Percentiles rank a stretch among this genome's conserved stretches.
Conservation (phyloP, 2,888 invertebrate genomes). For the Patella ulyssiponensis region DNA sequence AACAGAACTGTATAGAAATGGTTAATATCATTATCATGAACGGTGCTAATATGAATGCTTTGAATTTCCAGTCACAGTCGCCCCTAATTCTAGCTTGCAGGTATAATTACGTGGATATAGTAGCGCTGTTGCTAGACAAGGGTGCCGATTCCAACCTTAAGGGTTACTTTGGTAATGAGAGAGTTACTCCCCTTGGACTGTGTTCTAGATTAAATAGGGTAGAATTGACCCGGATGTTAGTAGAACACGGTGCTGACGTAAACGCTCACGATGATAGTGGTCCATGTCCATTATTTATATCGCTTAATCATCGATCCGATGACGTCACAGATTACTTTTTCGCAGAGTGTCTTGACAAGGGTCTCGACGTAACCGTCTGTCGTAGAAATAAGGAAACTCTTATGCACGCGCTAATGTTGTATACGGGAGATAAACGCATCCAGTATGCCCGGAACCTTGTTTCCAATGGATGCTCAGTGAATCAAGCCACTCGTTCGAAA, state of each 20-base stretch:
- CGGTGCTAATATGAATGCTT: constrained; percentile 17
- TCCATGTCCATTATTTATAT: constrained; percentile 19
- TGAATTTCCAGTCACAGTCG: constrained; percentile 20
- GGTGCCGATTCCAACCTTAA: constrained; percentile 21
- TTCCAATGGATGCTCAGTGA: constrained; percentile 17
- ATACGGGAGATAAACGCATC: constrained; percentile 18
- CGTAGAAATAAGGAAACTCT: constrained; percentile 18
- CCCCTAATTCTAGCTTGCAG: constrained; percentile 21
- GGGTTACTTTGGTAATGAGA: constrained; percentile 22
- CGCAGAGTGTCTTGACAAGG: constrained; percentile 12
- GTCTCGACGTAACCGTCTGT: constrained; percentile 14
- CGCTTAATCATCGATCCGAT: constrained; percentile 12
- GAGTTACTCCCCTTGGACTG: constrained; percentile 17
- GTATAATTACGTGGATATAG: constrained; percentile 19
- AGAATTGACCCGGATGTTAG: constrained; percentile 15
- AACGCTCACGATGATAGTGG: constrained; percentile 21
- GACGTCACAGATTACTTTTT: constrained; percentile 18
- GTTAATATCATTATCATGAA: constrained; percentile 16
- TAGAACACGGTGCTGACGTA: constrained; percentile 21
- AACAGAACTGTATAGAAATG: constrained; percentile 22
- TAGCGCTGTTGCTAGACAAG: constrained; percentile 4
- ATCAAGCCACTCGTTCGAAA: constrained; percentile 19
- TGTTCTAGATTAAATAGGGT: constrained; percentile 16
- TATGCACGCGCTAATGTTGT: constrained; percentile 18
- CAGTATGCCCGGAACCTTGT: constrained; percentile 15